Evolutionary conservation across 2,113 vertebrate genomes (phyloP), one percentile per base, ranked within the genome.

Genomic region (Pao palembangensis): DNA sequence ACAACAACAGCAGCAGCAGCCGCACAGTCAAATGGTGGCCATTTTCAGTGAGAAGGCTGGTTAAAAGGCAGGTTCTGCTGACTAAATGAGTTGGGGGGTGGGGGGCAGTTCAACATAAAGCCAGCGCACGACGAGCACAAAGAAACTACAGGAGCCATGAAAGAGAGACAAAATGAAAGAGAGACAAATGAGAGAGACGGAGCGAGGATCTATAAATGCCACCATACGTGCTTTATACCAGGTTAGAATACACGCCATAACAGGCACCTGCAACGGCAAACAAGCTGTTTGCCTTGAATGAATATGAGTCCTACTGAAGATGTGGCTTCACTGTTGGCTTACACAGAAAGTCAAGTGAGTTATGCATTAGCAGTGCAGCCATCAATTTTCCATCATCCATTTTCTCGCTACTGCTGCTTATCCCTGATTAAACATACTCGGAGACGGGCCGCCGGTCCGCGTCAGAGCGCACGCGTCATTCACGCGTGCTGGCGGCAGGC

Each of bases 31-130:
- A 44, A 58, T 46, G 41, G 28, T 46, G 50, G 23, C 56, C 64
- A 53, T 67, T 69, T 50, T 42, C 25, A 57, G 58, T 50, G 58
- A 66, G 58, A 43, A 63, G 72, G 44, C 23, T 23, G 50, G 21
- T 15, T 64, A 64, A 61, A 66, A 66, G 51, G 14, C 25, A 34
- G 10, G 51, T 23, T n/a, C 23, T 34, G 16, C 17, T 34, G 25
- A 53, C 17, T 34, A 17, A 8, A 31, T 28, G 20, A 17, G 14
- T 13, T 12, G 50, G 50, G 28, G 25, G 25, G 23, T 12, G 23
- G 51, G 25, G 2, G 23, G 15, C 48, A 42, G 42, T 44, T 17
- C 18, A 57, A 66, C 41, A 72, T 51, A 4, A 56, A 8, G 23
- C 12, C 50, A 66, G 16, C 14, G 14, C 6, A 47, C 5, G 2